A percentile compares a stretch with the other conserved stretches of the same genome.
Evolutionary conservation across 2,888 invertebrate genomes (phyloP).

Genomic region (Agrilus mali): DNA sequence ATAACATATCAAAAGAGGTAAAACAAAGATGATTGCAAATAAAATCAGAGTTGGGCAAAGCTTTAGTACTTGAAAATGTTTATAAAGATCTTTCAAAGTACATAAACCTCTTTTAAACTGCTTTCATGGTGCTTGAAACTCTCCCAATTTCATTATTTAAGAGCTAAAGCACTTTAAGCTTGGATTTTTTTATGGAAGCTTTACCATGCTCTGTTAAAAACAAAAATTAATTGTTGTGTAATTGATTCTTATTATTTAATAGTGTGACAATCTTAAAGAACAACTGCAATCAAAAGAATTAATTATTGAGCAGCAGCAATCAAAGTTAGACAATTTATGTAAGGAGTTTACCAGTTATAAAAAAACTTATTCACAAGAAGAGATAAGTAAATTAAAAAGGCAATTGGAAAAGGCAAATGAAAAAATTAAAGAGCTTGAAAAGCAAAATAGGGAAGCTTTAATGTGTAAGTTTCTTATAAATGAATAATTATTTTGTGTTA

Average conservation of each 20-base stretch:
- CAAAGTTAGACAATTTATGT: constrained; percentile 17
- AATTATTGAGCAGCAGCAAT: constrained; percentile 19
- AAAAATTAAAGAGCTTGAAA: constrained; percentile 24
- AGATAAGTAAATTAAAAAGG: constrained; percentile 18
- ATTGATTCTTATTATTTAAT: constrained; percentile 7
- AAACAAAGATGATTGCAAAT: not conserved
- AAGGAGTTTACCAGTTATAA: constrained; percentile 25
- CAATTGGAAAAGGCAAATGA: constrained; percentile 20
- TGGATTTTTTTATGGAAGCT: too few species aligned
- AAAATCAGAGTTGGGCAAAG: too few species aligned
- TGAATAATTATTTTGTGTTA: constrained; percentile 2
- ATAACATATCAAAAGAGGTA: constrained; percentile 25
- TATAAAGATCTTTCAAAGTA: too few species aligned
- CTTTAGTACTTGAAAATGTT: too few species aligned
- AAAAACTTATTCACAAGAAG: constrained; percentile 20
- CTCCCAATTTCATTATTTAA: too few species aligned
- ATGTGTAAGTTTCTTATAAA: constrained; percentile 21
- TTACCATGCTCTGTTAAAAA: too few species aligned
- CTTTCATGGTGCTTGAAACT: too few species aligned
- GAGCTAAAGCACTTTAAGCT: too few species aligned
- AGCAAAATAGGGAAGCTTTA: constrained; percentile 24
- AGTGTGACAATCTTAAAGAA: constrained; percentile 18
- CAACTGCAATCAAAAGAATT: constrained; percentile 18
- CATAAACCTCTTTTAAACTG: too few species aligned
- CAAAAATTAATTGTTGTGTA: not conserved